Percentiles rank a stretch among this genome's conserved stretches.
These are phyloP conservation scores for Dolomedes plantarius DNA, from an alignment of 2,888 invertebrate species.

Conservation along the genomic window DNA sequence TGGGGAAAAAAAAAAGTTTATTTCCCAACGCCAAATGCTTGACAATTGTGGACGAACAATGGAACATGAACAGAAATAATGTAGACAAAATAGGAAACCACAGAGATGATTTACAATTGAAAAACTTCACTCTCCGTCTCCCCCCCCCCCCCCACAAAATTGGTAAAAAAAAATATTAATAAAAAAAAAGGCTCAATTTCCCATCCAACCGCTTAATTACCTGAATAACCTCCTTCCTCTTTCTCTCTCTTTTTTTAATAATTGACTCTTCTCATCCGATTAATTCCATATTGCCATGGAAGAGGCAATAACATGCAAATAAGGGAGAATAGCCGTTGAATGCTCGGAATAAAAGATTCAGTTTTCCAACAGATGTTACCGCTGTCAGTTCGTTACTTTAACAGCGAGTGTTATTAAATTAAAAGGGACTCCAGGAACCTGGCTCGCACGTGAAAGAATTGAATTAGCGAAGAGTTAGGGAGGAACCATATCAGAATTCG, in stretches of 20 bases:
- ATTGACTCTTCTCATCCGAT: constrained; percentile 7
- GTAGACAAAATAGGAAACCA: too few species aligned
- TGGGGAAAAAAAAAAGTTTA: too few species aligned
- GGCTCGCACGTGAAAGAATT: constrained; percentile 1
- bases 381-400: constrained; percentile 23
- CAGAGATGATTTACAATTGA: too few species aligned
- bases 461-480: background rate
- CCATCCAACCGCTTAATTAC: background rate
- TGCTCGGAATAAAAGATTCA: constrained; percentile 38
- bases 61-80: too few species aligned
- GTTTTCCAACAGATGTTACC: constrained; percentile 48
- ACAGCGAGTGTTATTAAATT: constrained; percentile 52
- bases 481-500: background rate
- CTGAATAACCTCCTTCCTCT: background rate
- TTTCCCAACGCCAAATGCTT: too few species aligned
- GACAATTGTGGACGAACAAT: too few species aligned
- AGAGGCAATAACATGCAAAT: constrained; percentile 64
- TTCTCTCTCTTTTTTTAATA: background rate
- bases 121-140: too few species aligned
- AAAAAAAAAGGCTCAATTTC: too few species aligned
- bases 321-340: constrained; percentile 3
- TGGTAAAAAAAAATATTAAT: too few species aligned
- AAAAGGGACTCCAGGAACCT: background rate
- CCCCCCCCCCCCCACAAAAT: too few species aligned
- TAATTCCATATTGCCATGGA: background rate